phyloP scores from a whole-genome alignment of 2,888 invertebrate species.

The Phaedon cochleariae region DNA sequence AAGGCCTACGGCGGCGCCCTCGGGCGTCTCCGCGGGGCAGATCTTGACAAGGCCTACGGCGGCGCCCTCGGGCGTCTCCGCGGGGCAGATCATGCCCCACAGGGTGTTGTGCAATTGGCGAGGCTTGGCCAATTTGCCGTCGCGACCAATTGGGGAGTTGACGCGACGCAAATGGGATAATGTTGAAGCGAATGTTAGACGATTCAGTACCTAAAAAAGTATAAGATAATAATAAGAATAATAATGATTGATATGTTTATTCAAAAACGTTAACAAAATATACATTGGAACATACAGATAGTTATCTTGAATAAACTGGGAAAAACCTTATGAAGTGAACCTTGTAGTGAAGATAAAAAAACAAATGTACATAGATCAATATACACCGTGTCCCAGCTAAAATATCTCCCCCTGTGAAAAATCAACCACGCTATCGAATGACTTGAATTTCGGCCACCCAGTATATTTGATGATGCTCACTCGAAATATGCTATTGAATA shows the following conservation, averaged over 20 bases:
- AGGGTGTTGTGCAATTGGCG: slow-evolving; percentile 98
- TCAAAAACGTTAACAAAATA: neutral
- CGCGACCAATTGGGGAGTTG: slow-evolving; percentile 97
- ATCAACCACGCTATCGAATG: no score
- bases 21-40: slow-evolving; percentile 99
- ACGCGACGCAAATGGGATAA: slow-evolving; percentile 97
- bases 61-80: slow-evolving; percentile 98
- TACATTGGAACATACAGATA: no score
- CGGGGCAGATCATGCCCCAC: slow-evolving; percentile 99
- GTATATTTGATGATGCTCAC: no score
- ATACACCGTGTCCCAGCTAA: no score
- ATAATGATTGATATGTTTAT: neutral
- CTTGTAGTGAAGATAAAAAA: no score
- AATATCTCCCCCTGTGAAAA: no score
- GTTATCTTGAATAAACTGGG: no score
- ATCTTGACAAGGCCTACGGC: slow-evolving; percentile 99
- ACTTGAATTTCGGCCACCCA: no score
- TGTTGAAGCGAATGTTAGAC: slow-evolving; percentile 98
- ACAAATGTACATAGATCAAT: no score
- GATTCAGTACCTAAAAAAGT: slow-evolving; percentile 81
- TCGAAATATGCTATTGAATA: no score
- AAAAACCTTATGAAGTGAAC: no score
- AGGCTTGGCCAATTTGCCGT: slow-evolving; percentile 98
- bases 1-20: slow-evolving; percentile 95
- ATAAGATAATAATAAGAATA: no score